A percentile compares a stretch with the other conserved stretches of the same genome.
Evolutionary conservation across 2,113 vertebrate genomes (phyloP).

Genomic region (Pangasianodon gigas): DNA sequence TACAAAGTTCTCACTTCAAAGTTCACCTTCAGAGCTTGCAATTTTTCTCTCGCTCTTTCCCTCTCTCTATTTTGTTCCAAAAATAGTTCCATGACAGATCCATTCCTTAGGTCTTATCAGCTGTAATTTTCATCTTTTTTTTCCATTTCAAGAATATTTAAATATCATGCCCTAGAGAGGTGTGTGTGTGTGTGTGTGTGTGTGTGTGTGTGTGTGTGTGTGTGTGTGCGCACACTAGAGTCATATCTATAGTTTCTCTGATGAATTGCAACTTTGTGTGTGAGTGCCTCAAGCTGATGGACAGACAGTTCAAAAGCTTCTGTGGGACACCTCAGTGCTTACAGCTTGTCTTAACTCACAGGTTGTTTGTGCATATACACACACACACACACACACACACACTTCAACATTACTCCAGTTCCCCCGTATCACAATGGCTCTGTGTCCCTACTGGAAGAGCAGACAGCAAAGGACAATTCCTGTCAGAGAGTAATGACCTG

Average conservation of each 20-base stretch:
- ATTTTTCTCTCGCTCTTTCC: slow-evolving; percentile 32
- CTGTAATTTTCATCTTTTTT: slow-evolving; percentile 5
- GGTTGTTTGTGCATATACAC: not conserved
- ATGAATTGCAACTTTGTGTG: not conserved
- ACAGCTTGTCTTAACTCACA: slow-evolving; percentile 10
- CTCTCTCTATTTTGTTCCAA: slow-evolving; percentile 39
- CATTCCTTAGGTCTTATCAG: slow-evolving; percentile 51
- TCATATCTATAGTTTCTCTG: not conserved
- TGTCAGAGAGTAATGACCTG: slow-evolving; percentile 74
- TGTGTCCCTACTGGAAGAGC: slow-evolving; percentile 59
- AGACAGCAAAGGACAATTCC: slow-evolving; percentile 74
- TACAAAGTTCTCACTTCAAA: slow-evolving; percentile 61
- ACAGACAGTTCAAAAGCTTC: not conserved
- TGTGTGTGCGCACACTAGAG: not conserved
- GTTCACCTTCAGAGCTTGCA: slow-evolving; percentile 68
- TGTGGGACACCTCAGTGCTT: not conserved
- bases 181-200: not conserved
- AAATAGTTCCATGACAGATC: slow-evolving; percentile 69
- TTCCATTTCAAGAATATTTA: not conserved
- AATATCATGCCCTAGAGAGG: slow-evolving; percentile 4
- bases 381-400: not conserved
- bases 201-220: not conserved
- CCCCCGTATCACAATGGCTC: slow-evolving; percentile 16
- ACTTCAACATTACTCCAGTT: not conserved
- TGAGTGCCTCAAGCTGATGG: not conserved